These are phyloP conservation scores for Sphaeramia orbicularis DNA, from an alignment of 2,797 vertebrate species.

Conservation along the genomic window DNA sequence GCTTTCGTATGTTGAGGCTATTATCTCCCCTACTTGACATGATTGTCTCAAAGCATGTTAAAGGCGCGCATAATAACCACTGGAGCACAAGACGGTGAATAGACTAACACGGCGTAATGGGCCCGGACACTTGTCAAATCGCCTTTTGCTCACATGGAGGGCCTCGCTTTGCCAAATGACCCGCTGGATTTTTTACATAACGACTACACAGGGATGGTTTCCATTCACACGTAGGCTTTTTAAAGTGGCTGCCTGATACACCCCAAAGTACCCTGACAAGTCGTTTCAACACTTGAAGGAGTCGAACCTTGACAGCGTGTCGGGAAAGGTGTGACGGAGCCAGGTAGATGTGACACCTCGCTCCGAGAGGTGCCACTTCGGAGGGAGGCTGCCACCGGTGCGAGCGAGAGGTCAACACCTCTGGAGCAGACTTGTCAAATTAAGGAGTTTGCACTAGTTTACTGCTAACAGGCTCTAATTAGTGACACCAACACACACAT, in stretches of 20 bases:
- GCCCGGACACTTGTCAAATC: constrained; percentile 84
- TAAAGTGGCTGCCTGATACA: constrained; percentile 15
- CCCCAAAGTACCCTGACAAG: neutral
- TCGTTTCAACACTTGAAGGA: constrained; percentile 21
- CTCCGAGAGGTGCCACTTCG: constrained; percentile 62
- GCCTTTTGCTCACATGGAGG: constrained; percentile 70
- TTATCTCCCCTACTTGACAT: constrained; percentile 68
- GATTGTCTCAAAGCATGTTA: constrained; percentile 60
- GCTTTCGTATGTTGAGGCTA: constrained; percentile 63
- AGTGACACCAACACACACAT: constrained; percentile 62
- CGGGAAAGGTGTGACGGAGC: constrained; percentile 58
- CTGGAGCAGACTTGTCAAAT: constrained; percentile 83
- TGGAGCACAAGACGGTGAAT: constrained; percentile 69
- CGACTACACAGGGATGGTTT: constrained; percentile 25
- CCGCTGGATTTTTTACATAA: constrained; percentile 62
- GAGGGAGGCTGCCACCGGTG: constrained; percentile 57
- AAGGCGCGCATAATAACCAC: constrained; percentile 61
- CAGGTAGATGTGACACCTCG: constrained; percentile 75
- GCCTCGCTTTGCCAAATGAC: constrained; percentile 72
- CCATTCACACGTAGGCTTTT: constrained; percentile 39
- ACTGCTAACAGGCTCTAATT: constrained; percentile 82
- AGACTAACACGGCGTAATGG: constrained; percentile 80
- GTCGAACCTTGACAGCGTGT: constrained; percentile 58
- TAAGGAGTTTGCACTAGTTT: constrained; percentile 74
- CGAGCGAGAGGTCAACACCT: constrained; percentile 83